phyloP scores from a whole-genome alignment of 2,113 vertebrate genomes.

The Pseudolaguvia tuberculata region DNA sequence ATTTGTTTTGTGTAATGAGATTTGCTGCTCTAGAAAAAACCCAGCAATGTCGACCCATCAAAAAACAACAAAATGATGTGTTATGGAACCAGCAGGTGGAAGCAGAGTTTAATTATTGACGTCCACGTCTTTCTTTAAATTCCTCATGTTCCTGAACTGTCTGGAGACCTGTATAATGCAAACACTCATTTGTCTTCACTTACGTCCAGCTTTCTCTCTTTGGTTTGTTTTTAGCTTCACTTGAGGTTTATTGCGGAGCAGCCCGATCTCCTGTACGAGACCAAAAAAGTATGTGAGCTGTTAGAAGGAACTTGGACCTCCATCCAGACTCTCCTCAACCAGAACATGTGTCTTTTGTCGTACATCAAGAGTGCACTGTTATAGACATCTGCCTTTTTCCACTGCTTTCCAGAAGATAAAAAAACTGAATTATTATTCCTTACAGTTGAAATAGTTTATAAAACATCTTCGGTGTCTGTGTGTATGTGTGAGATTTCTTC shows the following conservation, averaged over 20 bases:
- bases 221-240: conserved; percentile 75
- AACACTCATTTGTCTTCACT: neutral
- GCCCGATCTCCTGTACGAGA: conserved; percentile 69
- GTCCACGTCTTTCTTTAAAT: too few relatives aligned
- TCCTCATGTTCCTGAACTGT: too few relatives aligned
- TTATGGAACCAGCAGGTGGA: conserved; percentile 24
- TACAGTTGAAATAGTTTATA: neutral
- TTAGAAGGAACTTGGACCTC: conserved; percentile 80
- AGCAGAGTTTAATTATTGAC: conserved; percentile 33
- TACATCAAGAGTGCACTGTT: conserved; percentile 89
- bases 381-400: conserved; percentile 51
- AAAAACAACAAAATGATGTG: too few relatives aligned
- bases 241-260: conserved; percentile 78
- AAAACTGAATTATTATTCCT: neutral
- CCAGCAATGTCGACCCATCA: neutral
- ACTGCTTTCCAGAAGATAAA: neutral
- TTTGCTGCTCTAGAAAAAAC: too few relatives aligned
- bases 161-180: neutral
- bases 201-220: neutral
- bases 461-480: too few relatives aligned
- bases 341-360: conserved; percentile 86
- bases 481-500: too few relatives aligned
- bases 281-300: conserved; percentile 64
- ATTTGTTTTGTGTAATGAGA: neutral
- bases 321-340: conserved; percentile 77